Conservation (phyloP, 2,113 vertebrate genomes). For the Australoheros scitulus region DNA sequence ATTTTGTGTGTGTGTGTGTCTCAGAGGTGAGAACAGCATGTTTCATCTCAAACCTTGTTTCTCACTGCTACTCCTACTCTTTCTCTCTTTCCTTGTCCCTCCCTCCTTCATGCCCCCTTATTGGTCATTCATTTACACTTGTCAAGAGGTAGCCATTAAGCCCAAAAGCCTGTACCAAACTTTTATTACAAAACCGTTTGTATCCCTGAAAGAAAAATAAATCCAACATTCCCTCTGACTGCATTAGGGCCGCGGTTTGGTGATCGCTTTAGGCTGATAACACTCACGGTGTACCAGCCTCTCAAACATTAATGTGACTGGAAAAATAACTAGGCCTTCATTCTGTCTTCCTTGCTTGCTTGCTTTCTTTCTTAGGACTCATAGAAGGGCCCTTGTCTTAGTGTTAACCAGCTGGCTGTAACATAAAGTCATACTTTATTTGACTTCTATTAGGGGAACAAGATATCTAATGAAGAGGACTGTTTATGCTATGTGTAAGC, state of each 20-base stretch:
- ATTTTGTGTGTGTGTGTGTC: conserved; percentile 33
- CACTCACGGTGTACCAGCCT: conserved; percentile 90
- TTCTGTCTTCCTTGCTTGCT: conserved; percentile 30
- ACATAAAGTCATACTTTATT: conserved; percentile 88
- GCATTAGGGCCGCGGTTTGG: conserved; percentile 88
- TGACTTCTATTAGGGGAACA: conserved; percentile 93
- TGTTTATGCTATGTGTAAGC: conserved; percentile 81
- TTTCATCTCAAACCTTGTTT: conserved; percentile 92
- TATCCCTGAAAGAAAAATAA: conserved; percentile 99
- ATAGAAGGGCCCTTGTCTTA: conserved; percentile 75
- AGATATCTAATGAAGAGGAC: conserved; percentile 89
- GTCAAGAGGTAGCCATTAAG: conserved; percentile 94
- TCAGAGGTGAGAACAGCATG: conserved; percentile 82
- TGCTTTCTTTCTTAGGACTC: conserved; percentile 73
- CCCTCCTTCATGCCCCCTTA: conserved; percentile 47
- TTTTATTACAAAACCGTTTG: conserved; percentile 98
- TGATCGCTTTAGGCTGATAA: conserved; percentile 95
- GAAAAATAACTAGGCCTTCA: conserved; percentile 90
- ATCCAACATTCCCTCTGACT: conserved; percentile 89
- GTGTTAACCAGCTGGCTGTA: conserved; percentile 90
- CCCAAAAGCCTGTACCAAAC: conserved; percentile 86
- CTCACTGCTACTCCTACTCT: conserved; percentile 60
- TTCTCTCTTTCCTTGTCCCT: conserved; percentile 24
- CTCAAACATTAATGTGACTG: conserved; percentile 77
- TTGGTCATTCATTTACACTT: conserved; percentile 93